Base-by-base conservation (phyloP, 2,113 vertebrate genomes). In the Trogon melanurus region DNA sequence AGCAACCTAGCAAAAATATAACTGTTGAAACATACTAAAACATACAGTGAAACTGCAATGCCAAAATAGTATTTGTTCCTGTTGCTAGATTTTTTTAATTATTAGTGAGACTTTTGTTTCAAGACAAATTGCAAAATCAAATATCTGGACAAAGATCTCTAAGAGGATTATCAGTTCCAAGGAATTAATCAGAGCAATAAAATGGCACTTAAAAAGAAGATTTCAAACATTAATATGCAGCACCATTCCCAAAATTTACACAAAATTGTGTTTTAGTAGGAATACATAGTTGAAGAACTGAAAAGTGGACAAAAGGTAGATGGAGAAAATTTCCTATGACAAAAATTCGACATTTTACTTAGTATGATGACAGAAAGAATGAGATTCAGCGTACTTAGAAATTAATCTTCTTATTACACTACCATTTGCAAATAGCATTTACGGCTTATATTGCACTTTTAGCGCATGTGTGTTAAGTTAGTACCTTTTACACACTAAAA, bases 381-480 rank as follows among this genome's bases (percentile, higher is more conserved):
- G 14, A 30, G 15, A 64, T 11, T 23, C n/a, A 17, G 8, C 13
- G 5, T 64, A 11, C 36, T 57, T 51, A 62, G 61, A 48, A 79
- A 66, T 10, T 16, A 47, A 41, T 88, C 25, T 79, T 54, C 25
- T 79, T 54, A 73, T 32, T 38, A 53, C 6, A 76, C 34, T 38
- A 9, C 4, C 32, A 76, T 70, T 76, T 72, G 34, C 21, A 69
- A 60, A 64, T 3, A 66, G 41, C 14, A 67, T 10, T 83, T 62
- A 30, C 11, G 0, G 3, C 36, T 91, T 36, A 11, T 3, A 36
- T 14, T 41, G 34, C 34, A 41, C 20, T 61, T 74, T 14, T 5
- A 62, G 12, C 16, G 19, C 19, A 69, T 1, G 2, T 0, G 41
- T 41, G 41, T 41, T 41, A 1, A 8, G 2, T 22, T 23, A 67